Evolutionary conservation across 2,888 invertebrate species (phyloP), one percentile per base, ranked within the genome.

Genomic region (Eubasilissa splendida): DNA sequence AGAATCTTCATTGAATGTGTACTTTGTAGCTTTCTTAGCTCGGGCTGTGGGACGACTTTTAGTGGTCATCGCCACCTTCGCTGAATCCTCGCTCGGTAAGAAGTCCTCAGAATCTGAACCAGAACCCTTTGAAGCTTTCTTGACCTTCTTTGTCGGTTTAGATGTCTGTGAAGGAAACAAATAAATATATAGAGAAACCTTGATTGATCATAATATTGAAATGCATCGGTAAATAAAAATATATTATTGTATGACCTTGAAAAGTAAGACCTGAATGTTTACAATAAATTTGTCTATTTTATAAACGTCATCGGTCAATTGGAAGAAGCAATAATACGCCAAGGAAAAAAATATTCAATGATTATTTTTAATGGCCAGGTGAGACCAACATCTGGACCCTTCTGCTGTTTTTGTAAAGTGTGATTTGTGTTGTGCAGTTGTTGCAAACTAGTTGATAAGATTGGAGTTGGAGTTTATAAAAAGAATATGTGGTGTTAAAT

Each of bases 1-100:
- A 59, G 85, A 85, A 80, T 90, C 91, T 85, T 89, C 90, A 84
- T 87, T 87, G 85, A 91, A 91, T 79, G 88, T 90, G 84, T 88
- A 87, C 80, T 86, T 87, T 52, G 85, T 85, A 75, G 86, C 86
- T 56, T 85, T 86, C 66, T 85, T 86, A 33, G 86, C 86, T 7
- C 88, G 84, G 33, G 84, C 88, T 12, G 84, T 84, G 31, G 74
- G 66, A 12, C 77, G 71, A 2, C 75, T 42, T 8, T 58, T 22
- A n/a, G 74, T 52, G 85, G 71, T 77, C 77, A 71, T 81, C 83
- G 12, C 50, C 80, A 65, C 63, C 81, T 81, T 81, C 74, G 82
- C 70, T 8, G 80, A 80, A 11, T 52, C 79, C 33, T 83, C 83
- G 53, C 79, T 79, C 31, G 80, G 76, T 9, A 81, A 60, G 60